Percentiles rank a stretch among this genome's conserved stretches.
Evolutionary conservation across 2,888 invertebrate genomes (phyloP).

Genomic region (Mimas tiliae): DNA sequence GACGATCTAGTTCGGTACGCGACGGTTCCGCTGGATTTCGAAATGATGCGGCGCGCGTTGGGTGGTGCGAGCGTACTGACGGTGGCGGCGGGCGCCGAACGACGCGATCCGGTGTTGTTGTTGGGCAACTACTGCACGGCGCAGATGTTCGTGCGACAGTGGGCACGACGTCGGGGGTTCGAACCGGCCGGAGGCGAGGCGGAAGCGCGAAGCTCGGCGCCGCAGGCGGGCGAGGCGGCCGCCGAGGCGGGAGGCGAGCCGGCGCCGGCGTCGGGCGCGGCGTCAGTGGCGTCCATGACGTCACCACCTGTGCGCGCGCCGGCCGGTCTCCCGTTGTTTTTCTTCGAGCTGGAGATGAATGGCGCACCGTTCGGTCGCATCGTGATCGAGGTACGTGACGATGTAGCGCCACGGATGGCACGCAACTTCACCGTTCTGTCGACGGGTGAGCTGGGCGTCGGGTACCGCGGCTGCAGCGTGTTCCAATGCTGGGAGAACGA

Average conservation of each 20-base stretch:
- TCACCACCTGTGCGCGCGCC: conserved; percentile 51
- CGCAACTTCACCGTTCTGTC: conserved; percentile 90
- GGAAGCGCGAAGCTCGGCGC: conserved; percentile 44
- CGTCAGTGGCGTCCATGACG: conserved; percentile 34
- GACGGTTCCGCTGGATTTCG: conserved; percentile 34
- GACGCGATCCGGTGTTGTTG: conserved; percentile 88
- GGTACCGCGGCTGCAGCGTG: conserved; percentile 91
- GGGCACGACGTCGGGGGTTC: conserved; percentile 76
- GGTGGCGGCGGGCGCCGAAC: conserved; percentile 59
- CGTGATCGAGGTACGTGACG: conserved; percentile 90
- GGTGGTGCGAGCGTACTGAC: conserved; percentile 53
- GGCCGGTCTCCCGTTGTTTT: conserved; percentile 88
- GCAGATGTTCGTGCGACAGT: conserved; percentile 87
- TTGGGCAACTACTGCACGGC: conserved; percentile 92
- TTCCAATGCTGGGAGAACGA: conserved; percentile 94
- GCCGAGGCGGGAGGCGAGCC: conserved; percentile 45
- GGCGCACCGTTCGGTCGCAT: conserved; percentile 88
- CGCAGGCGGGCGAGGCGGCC: conserved; percentile 44
- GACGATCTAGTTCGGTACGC: conserved; percentile 37
- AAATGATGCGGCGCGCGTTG: conserved; percentile 32
- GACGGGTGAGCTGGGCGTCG: conserved; percentile 89
- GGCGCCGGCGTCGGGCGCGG: conserved; percentile 24
- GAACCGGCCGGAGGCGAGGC: conserved; percentile 44
- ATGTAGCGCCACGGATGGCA: conserved; percentile 92
- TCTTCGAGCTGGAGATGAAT: conserved; percentile 90